Percentiles rank a stretch among this genome's conserved stretches.
phyloP scores from a whole-genome alignment of 2,113 vertebrate species.

The Tylochromis polylepis region DNA sequence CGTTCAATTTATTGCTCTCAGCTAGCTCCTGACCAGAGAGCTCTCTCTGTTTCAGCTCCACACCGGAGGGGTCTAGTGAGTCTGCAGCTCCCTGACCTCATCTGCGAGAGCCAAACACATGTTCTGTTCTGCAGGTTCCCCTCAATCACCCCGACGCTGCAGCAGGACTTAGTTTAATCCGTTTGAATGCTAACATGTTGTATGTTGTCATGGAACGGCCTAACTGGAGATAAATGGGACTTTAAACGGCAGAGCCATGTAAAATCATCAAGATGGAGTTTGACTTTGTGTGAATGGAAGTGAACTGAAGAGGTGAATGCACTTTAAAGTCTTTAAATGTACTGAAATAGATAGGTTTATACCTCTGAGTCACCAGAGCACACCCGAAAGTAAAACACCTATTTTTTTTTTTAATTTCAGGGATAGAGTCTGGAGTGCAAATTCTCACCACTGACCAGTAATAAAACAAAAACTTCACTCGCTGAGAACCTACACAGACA shows the following conservation, averaged over 20 bases:
- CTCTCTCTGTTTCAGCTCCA: slow-evolving; percentile 40
- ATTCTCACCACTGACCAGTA: neutral
- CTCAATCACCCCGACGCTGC: neutral
- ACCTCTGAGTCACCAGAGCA: neutral
- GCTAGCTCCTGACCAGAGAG: slow-evolving; percentile 51
- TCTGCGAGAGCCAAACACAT: slow-evolving; percentile 36
- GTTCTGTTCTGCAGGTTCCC: slow-evolving; percentile 41
- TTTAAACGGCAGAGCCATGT: neutral
- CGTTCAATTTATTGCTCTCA: slow-evolving; percentile 66
- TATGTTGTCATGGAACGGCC: neutral
- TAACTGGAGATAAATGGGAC: slow-evolving; percentile 7
- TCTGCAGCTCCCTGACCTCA: slow-evolving; percentile 34
- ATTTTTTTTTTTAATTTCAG: neutral
- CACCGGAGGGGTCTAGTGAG: slow-evolving; percentile 16
- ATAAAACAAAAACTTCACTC: neutral
- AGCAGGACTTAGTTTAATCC: slow-evolving; percentile 21
- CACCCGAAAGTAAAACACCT: neutral
- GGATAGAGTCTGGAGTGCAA: neutral
- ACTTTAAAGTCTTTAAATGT: neutral
- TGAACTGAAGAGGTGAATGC: neutral
- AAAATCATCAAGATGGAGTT: neutral
- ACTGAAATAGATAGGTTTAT: neutral
- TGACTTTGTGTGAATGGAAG: neutral
- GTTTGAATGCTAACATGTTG: neutral
- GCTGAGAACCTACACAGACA: neutral